Evolutionary conservation across 23 tunicate species (phyloP), one percentile per base, ranked within the genome.

Genomic region (Corella eumyota): DNA sequence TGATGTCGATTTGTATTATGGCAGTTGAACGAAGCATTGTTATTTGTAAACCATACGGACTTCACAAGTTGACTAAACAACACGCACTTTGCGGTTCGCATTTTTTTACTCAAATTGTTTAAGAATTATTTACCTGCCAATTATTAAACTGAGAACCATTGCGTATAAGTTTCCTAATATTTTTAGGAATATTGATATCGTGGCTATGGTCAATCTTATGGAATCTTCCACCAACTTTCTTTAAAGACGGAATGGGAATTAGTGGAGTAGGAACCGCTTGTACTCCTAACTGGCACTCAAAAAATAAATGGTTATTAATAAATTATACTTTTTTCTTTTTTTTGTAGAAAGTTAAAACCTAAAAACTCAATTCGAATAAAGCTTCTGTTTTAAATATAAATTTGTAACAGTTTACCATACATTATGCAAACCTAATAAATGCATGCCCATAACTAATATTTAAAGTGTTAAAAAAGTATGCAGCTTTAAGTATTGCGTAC

Each of bases 271-370:
- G 48, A 40, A 40, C 48, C 48, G 15, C 13, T 40, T 40, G 48
- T 40, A 15, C 48, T 9, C 48, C 48, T 9, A 40, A 40, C 48
- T 40, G 48, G 48, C 15, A 9, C 15, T 11, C 15, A 11, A 53
- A 53, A 53, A 20, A 20, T 45, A 63, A 38, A 63, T 22, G 25
- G 15, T n/a, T n/a, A n/a, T n/a, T n/a, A n/a, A n/a, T n/a, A n/a
- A n/a, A n/a, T n/a, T n/a, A n/a, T n/a, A n/a, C n/a, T n/a, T n/a
- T n/a, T n/a, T n/a, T n/a, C n/a, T n/a, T n/a, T n/a, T n/a, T n/a
- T n/a, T n/a, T n/a, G n/a, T n/a, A n/a, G n/a, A n/a, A n/a, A n/a
- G n/a, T n/a, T n/a, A n/a, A n/a, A n/a, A n/a, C n/a, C n/a, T n/a
- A n/a, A n/a, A n/a, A n/a, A n/a, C n/a, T n/a, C n/a, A n/a, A n/a